phyloP scores from a whole-genome alignment of 2,113 vertebrate species.

The Narcine bancroftii region DNA sequence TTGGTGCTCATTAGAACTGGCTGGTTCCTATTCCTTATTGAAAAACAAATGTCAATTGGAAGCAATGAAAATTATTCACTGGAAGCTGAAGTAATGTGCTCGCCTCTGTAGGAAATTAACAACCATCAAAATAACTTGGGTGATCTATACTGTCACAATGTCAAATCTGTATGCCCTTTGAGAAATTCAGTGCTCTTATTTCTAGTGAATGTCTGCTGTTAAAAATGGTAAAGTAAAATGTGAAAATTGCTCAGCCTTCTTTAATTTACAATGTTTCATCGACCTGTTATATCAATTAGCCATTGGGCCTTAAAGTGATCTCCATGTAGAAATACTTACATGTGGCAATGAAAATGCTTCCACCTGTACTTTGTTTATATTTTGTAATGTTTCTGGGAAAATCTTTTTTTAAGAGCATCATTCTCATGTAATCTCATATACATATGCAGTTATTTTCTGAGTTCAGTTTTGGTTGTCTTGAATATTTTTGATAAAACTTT shows the following conservation, averaged over 20 bases:
- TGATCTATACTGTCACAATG: not conserved
- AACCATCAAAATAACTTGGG: not conserved
- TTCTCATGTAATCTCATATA: not conserved
- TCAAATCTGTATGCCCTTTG: not conserved
- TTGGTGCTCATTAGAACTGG: not conserved
- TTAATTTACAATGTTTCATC: not conserved
- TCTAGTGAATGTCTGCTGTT: conserved; percentile 17
- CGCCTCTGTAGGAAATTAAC: not conserved
- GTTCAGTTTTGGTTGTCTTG: not conserved
- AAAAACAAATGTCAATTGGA: not conserved
- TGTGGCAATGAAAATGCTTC: conserved; percentile 5
- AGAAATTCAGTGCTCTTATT: not conserved
- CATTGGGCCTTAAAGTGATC: not conserved
- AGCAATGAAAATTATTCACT: not conserved
- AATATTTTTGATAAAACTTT: not conserved
- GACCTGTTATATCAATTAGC: not conserved
- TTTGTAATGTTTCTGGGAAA: not conserved
- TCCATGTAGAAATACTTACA: not conserved
- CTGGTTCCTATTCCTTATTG: too few relatives aligned
- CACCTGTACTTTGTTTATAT: conserved; percentile 21
- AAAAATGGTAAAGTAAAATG: not conserved
- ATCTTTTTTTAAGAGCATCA: not conserved
- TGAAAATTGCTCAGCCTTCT: not conserved
- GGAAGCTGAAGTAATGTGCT: not conserved
- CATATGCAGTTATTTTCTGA: not conserved